Conservation (phyloP, 2,113 vertebrate species). For the Paratilapia polleni region DNA sequence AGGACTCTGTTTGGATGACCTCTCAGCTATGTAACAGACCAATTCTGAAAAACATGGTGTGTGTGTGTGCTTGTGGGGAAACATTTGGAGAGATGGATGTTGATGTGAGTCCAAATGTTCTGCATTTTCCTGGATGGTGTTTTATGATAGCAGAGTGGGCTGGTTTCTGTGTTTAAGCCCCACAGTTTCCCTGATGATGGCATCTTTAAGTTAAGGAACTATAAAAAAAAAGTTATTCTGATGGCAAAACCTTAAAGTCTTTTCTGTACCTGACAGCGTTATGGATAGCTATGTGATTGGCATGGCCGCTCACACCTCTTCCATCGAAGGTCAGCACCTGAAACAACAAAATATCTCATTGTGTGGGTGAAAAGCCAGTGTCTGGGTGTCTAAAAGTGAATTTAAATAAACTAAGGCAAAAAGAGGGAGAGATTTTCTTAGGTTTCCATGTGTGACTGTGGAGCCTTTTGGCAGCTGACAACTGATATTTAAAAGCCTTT, state of each 20-base stretch:
- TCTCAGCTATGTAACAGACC: constrained; percentile 67
- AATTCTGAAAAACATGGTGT: constrained; percentile 62
- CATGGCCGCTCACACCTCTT: constrained; percentile 90
- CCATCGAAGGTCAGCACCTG: constrained; percentile 96
- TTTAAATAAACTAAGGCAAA: constrained; percentile 29
- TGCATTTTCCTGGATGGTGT: constrained; percentile 52
- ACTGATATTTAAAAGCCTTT: constrained; percentile 69
- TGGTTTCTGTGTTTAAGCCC: constrained; percentile 31
- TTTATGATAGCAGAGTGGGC: constrained; percentile 42
- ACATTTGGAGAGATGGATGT: constrained; percentile 45
- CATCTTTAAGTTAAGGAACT: not conserved
- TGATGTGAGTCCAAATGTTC: constrained; percentile 47
- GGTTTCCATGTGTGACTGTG: constrained; percentile 49
- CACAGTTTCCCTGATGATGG: constrained; percentile 2
- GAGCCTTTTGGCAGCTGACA: constrained; percentile 62
- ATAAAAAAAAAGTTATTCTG: not conserved
- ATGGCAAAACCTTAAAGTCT: constrained; percentile 1
- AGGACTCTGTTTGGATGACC: constrained; percentile 69
- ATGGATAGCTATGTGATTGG: constrained; percentile 89
- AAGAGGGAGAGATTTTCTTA: constrained; percentile 23
- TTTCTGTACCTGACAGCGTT: constrained; percentile 85
- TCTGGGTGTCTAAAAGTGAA: constrained; percentile 34
- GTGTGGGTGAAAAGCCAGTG: constrained; percentile 29
- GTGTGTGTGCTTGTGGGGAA: constrained; percentile 49
- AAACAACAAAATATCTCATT: constrained; percentile 56